A percentile compares a stretch with the other conserved stretches of the same genome.
Evolutionary conservation across 2,888 invertebrate genomes (phyloP).

Genomic region (Philopedon plagiatum): DNA sequence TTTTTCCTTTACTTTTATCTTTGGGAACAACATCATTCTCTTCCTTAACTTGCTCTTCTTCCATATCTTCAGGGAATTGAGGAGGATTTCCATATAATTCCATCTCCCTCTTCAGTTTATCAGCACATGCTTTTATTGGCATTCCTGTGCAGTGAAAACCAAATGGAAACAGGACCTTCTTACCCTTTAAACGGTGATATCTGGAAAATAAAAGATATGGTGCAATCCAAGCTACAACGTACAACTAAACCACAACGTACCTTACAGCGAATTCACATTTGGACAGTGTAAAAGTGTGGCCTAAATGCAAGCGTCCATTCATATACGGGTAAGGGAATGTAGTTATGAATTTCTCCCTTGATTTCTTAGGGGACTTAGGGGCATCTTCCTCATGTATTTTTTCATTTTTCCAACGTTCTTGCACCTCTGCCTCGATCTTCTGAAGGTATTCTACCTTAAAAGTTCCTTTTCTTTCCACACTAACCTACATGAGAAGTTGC

Average conservation of each 20-base stretch:
- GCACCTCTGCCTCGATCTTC: conserved; percentile 89
- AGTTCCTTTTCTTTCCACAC: conserved; percentile 88
- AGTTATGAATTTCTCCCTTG: conserved; percentile 85
- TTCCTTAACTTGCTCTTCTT: conserved; percentile 69
- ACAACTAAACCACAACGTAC: conserved; percentile 39
- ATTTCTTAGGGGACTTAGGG: conserved; percentile 73
- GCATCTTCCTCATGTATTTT: conserved; percentile 89
- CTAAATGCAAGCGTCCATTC: conserved; percentile 98
- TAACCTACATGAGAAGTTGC: conserved; percentile 54
- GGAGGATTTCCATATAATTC: conserved; percentile 94
- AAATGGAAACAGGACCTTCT: conserved; percentile 94
- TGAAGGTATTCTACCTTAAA: conserved; percentile 95
- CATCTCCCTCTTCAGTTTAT: conserved; percentile 96
- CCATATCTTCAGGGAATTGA: conserved; percentile 80
- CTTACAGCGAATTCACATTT: conserved; percentile 95
- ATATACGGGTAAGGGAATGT: conserved; percentile 99
- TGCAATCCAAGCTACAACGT: not conserved
- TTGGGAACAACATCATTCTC: conserved; percentile 76
- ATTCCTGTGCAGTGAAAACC: conserved; percentile 99
- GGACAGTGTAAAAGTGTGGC: conserved; percentile 96
- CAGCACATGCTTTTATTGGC: conserved; percentile 99
- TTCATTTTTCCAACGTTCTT: conserved; percentile 86
- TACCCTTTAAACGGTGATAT: conserved; percentile 93
- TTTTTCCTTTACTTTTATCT: conserved; percentile 94
- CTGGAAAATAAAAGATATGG: conserved; percentile 67